Conservation (phyloP, 92 coral and sea anemone species). For the Bergia puertoricense region DNA sequence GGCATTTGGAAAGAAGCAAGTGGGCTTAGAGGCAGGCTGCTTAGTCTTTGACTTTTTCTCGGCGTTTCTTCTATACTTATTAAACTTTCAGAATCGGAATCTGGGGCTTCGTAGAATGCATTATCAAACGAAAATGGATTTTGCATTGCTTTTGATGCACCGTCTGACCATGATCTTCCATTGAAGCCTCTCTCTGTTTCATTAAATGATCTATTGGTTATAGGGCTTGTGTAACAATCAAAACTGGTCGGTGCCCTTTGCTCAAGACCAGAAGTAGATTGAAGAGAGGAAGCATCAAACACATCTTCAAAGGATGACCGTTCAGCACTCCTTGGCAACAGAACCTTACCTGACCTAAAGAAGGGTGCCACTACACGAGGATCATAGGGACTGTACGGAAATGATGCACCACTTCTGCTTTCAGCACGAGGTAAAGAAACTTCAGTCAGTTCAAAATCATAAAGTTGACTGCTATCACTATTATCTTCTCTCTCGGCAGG, state of each 20-base stretch:
- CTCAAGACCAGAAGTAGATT: not conserved
- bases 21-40: not conserved
- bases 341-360: constrained; percentile 54
- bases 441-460: constrained; percentile 53
- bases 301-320: constrained; percentile 4
- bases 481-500: not conserved
- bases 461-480: constrained; percentile 8
- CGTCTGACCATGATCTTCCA: constrained; percentile 2
- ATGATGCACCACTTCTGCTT: constrained; percentile 75
- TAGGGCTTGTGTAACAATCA: not conserved
- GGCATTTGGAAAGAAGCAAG: constrained; percentile 43
- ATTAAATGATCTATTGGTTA: not conserved
- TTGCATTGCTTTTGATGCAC: not conserved
- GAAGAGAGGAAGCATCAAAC: not conserved
- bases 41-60: constrained; percentile 25
- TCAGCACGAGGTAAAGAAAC: constrained; percentile 65
- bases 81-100: constrained; percentile 15
- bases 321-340: constrained; percentile 59
- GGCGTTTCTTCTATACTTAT: constrained; percentile 9
- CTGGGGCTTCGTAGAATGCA: constrained; percentile 25
- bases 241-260: constrained; percentile 7
- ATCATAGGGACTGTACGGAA: constrained; percentile 86
- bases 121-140: constrained; percentile 19
- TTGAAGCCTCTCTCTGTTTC: not conserved
- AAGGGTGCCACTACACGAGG: constrained; percentile 79